A percentile compares a stretch with the other conserved stretches of the same genome.
Evolutionary conservation across 1,140 invertebrate genomes (phyloP).

Genomic region (Neocloeon triangulifer): DNA sequence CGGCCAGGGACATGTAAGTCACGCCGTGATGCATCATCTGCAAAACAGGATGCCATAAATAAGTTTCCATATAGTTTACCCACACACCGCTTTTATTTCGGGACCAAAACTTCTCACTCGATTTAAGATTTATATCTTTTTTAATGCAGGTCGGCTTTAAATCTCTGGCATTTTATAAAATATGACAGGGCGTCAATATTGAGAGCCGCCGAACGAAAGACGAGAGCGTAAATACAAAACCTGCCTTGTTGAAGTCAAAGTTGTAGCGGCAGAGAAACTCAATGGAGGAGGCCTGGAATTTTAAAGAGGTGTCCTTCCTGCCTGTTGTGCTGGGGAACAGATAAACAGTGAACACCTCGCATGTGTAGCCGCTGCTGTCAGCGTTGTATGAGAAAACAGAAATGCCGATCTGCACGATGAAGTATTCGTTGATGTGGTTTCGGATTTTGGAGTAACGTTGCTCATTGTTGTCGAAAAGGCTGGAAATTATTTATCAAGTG

Average conservation of each 20-base stretch:
- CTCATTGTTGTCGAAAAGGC: constrained; percentile 39
- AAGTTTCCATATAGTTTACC: too few species aligned
- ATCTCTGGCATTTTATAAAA: too few species aligned
- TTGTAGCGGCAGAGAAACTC: constrained; percentile 36
- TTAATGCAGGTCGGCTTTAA: too few species aligned
- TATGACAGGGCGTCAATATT: too few species aligned
- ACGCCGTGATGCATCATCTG: too few species aligned
- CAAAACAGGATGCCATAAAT: too few species aligned
- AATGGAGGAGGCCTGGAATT: constrained; percentile 32
- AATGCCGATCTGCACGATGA: constrained; percentile 36
- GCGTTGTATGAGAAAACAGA: constrained; percentile 30
- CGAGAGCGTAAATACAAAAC: constrained; percentile 9
- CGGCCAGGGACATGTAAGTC: too few species aligned
- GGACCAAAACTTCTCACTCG: too few species aligned
- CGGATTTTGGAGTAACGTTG: constrained; percentile 35
- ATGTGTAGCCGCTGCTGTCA: constrained; percentile 27
- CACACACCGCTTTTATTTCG: too few species aligned
- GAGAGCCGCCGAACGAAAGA: too few species aligned
- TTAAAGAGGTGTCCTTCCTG: constrained; percentile 27
- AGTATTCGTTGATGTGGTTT: constrained; percentile 26
- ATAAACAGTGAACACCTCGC: constrained; percentile 38
- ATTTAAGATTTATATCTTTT: too few species aligned
- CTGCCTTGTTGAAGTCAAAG: constrained; percentile 57
- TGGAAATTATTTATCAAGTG: constrained; percentile 19
- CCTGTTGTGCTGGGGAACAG: constrained; percentile 35